Evolutionary conservation across 2,797 vertebrate species (phyloP).

Genomic region (Pseudocheirus occidentalis): DNA sequence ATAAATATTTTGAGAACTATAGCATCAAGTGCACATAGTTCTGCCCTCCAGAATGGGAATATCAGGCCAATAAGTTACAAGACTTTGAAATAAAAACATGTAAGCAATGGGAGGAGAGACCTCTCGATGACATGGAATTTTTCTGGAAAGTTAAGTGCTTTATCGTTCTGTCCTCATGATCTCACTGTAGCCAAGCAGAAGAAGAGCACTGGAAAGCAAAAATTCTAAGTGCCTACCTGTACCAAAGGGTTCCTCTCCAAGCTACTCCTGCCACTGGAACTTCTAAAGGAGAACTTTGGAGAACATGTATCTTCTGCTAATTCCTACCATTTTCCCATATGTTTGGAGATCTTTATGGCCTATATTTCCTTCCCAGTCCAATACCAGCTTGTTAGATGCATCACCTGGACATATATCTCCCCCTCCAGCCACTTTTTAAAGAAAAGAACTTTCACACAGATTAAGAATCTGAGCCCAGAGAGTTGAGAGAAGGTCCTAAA

Average conservation of each 20-base stretch:
- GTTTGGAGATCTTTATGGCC: not conserved
- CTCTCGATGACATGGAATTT: not conserved
- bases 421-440: not conserved
- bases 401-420: not conserved
- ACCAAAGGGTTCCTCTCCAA: not conserved
- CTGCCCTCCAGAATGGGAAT: not conserved
- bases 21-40: not conserved
- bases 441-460: not conserved
- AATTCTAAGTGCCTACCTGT: not conserved
- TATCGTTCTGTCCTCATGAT: not conserved
- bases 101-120: not conserved
- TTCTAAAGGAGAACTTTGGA: not conserved
- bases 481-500: not conserved
- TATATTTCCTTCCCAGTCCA: not conserved
- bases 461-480: not conserved
- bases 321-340: not conserved
- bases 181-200: not conserved
- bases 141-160: not conserved
- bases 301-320: not conserved
- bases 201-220: not conserved
- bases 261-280: not conserved
- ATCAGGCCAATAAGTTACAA: not conserved
- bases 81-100: not conserved
- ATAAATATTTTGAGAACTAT: not conserved
- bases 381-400: not conserved